Evolutionary conservation across 2,888 invertebrate genomes (phyloP).

Genomic region (Amaurobius ferox): DNA sequence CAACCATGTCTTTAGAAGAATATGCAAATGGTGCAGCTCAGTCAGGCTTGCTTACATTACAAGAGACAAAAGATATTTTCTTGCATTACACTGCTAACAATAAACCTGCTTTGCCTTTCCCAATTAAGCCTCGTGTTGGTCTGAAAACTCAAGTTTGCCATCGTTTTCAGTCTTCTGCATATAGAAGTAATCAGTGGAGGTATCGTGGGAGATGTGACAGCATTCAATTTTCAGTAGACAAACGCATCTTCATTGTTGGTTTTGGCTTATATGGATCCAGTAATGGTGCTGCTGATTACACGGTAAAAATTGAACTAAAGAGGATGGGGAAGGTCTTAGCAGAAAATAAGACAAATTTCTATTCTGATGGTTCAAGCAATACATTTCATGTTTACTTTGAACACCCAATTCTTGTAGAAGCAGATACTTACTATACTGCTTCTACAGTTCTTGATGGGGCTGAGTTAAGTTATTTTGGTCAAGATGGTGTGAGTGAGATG

Average conservation of each 20-base stretch:
- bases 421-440: slow-evolving; percentile 95
- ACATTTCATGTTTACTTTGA: slow-evolving; percentile 93
- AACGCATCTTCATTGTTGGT: slow-evolving; percentile 95
- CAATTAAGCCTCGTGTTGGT: slow-evolving; percentile 89
- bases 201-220: slow-evolving; percentile 97
- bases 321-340: slow-evolving; percentile 90
- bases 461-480: slow-evolving; percentile 96
- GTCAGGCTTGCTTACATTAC: slow-evolving; percentile 91
- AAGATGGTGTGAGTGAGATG: slow-evolving; percentile 96
- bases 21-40: slow-evolving; percentile 97
- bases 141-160: slow-evolving; percentile 95
- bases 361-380: slow-evolving; percentile 96
- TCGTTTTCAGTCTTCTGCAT: slow-evolving; percentile 96
- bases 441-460: slow-evolving; percentile 96
- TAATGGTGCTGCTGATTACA: slow-evolving; percentile 95
- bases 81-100: slow-evolving; percentile 93
- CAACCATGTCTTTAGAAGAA: slow-evolving; percentile 94
- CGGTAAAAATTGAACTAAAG: slow-evolving; percentile 95
- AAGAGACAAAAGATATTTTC: slow-evolving; percentile 96
- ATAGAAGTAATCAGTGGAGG: slow-evolving; percentile 97
- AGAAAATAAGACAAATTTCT: slow-evolving; percentile 94
- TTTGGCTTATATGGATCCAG: slow-evolving; percentile 97
- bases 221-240: slow-evolving; percentile 97
- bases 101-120: slow-evolving; percentile 87
- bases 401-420: slow-evolving; percentile 87